Conservation (phyloP, 2,113 vertebrate species). For the Stictonetta naevosa region DNA sequence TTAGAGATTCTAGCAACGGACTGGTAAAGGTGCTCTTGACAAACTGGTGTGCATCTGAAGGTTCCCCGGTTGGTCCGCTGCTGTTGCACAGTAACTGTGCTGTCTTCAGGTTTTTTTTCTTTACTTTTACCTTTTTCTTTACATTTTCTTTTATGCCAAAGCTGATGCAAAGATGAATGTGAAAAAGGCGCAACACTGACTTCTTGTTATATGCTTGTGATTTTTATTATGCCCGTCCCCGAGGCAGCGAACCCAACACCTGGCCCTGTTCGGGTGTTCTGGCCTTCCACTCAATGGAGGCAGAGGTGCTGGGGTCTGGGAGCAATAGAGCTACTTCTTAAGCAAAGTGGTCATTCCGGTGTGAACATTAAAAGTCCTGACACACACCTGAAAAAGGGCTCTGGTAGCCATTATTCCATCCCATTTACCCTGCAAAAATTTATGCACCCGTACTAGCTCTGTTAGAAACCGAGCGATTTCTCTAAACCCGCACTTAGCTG, state of each 20-base stretch:
- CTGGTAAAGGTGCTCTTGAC: constrained; percentile 9
- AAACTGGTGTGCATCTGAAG: neutral
- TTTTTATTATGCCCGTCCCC: neutral
- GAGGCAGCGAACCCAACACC: neutral
- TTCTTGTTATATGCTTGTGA: neutral
- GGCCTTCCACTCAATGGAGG: neutral
- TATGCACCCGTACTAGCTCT: neutral
- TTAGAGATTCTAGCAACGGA: neutral
- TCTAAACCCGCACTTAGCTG: neutral
- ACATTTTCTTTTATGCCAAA: neutral
- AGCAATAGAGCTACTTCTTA: neutral
- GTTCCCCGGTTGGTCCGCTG: neutral
- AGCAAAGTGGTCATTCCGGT: neutral
- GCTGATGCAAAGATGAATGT: constrained; percentile 29
- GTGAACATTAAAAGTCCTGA: neutral
- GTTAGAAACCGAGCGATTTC: neutral
- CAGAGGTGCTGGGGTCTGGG: neutral
- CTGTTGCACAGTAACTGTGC: neutral
- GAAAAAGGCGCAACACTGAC: constrained; percentile 45
- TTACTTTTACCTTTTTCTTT: neutral
- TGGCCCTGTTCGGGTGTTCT: neutral
- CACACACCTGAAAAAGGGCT: neutral
- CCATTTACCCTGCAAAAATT: neutral
- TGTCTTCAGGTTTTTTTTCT: neutral
- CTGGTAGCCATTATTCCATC: neutral